Conservation (phyloP, 2,113 vertebrate genomes). For the Microtus oregoni region DNA sequence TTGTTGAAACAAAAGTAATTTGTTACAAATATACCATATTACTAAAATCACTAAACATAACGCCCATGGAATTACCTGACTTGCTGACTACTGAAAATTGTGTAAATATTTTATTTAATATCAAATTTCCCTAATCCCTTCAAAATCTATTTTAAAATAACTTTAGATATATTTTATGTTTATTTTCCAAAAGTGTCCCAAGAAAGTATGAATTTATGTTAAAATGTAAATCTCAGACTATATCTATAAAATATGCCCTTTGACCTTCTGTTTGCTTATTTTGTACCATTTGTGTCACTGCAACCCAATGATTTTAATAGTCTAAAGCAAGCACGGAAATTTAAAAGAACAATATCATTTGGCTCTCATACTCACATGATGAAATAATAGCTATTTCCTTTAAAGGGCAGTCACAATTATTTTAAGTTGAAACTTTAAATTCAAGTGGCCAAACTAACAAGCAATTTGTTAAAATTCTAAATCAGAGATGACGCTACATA, state of each 20-base stretch:
- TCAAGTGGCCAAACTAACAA: slow-evolving; percentile 1
- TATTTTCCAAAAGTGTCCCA: background rate
- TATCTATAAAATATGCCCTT: background rate
- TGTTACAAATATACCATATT: background rate
- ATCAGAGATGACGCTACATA: background rate
- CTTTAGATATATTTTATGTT: background rate
- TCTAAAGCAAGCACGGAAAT: background rate
- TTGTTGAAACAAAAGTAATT: background rate
- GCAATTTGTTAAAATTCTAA: background rate
- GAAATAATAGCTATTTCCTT: background rate
- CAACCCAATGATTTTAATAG: background rate
- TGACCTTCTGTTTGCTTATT: background rate
- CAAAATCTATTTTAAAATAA: background rate
- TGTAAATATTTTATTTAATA: background rate
- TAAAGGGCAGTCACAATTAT: background rate
- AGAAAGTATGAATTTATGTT: background rate
- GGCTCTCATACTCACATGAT: background rate
- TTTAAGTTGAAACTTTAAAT: background rate
- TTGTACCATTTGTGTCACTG: background rate
- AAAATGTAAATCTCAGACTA: background rate
- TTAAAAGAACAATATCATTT: background rate
- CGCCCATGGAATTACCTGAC: background rate
- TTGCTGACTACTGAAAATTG: background rate
- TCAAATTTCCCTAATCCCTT: background rate
- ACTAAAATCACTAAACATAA: background rate